phyloP scores from a whole-genome alignment of 2,113 vertebrate genomes.

The Sylvilagus bachmani region DNA sequence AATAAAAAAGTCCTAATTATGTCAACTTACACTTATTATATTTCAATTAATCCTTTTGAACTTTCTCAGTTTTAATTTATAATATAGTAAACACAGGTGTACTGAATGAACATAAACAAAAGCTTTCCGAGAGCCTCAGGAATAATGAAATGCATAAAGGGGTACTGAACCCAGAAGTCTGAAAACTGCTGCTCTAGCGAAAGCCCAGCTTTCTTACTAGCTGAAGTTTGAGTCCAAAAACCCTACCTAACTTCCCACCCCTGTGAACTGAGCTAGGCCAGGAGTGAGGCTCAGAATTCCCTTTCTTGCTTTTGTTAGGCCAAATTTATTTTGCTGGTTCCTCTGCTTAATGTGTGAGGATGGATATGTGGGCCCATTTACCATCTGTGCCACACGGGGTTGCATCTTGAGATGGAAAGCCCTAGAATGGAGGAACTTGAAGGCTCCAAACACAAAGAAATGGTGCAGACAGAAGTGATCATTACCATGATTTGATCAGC shows the following conservation, averaged over 20 bases:
- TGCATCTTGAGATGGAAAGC: not conserved
- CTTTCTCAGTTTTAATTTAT: not conserved
- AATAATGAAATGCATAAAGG: not conserved
- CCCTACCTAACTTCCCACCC: not conserved
- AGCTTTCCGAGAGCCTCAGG: not conserved
- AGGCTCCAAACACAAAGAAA: too few species aligned
- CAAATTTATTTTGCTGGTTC: not conserved
- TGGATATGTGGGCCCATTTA: not conserved
- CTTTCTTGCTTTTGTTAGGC: not conserved
- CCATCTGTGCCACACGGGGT: not conserved
- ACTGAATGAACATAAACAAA: slow-evolving; percentile 8
- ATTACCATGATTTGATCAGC: too few species aligned
- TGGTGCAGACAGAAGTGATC: too few species aligned
- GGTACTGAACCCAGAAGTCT: not conserved
- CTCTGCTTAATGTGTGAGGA: not conserved
- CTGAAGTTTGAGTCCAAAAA: not conserved
- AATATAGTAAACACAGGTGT: not conserved
- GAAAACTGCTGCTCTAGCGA: not conserved
- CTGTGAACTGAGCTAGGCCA: not conserved
- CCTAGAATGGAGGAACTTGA: too few species aligned
- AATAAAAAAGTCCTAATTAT: not conserved
- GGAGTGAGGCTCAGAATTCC: not conserved
- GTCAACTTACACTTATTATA: not conserved
- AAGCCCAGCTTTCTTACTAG: not conserved
- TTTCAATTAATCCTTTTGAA: not conserved